phyloP scores from a whole-genome alignment of 2,113 vertebrate species.

The Mobula birostris region DNA sequence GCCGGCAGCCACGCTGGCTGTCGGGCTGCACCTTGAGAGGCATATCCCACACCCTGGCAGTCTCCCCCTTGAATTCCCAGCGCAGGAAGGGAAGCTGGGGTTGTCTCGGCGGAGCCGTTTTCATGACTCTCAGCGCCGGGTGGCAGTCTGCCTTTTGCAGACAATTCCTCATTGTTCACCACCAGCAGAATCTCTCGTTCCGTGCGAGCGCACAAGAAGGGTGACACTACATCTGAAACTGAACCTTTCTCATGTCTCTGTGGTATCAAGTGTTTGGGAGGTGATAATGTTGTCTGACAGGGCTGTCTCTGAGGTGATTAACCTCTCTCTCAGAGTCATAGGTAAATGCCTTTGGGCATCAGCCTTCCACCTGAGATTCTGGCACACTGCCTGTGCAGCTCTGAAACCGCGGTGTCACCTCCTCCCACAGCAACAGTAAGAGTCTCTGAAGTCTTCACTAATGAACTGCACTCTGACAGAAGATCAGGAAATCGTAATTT shows the following conservation, averaged over 20 bases:
- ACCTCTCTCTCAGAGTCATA: neutral
- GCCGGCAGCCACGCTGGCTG: neutral
- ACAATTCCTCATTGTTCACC: slow-evolving; percentile 19
- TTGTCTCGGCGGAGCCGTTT: slow-evolving; percentile 2
- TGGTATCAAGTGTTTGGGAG: slow-evolving; percentile 7
- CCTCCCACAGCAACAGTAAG: neutral
- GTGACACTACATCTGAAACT: slow-evolving; percentile 24
- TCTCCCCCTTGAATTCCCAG: neutral
- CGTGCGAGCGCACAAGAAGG: slow-evolving; percentile 1
- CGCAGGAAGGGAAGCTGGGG: neutral
- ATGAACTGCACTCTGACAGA: neutral
- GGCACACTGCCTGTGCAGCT: slow-evolving; percentile 25
- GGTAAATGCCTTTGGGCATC: slow-evolving; percentile 15
- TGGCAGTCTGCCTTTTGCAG: neutral
- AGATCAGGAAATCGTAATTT: neutral
- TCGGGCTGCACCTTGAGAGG: neutral
- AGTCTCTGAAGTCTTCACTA: neutral
- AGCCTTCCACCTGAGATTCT: slow-evolving; percentile 21
- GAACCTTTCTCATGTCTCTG: slow-evolving; percentile 26
- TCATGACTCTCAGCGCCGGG: neutral
- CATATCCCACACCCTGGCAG: neutral
- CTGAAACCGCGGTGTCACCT: neutral
- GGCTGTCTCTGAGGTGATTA: slow-evolving; percentile 29
- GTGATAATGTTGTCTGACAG: slow-evolving; percentile 22
- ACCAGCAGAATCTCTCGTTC: neutral